phyloP scores from a whole-genome alignment of 2,888 invertebrate genomes.

The Agriopis marginaria region DNA sequence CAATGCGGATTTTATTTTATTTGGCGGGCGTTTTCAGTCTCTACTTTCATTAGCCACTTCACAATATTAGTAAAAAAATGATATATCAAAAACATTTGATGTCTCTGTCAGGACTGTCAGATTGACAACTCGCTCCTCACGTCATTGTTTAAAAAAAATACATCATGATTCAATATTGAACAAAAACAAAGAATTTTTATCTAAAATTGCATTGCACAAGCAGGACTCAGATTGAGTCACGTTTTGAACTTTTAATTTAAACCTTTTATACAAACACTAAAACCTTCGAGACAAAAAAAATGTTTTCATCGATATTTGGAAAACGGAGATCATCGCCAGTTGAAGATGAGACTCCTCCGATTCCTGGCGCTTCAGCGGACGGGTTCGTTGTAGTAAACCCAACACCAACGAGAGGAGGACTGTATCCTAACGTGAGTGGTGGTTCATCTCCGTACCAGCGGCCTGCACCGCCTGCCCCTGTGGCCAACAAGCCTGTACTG shows the following conservation, averaged over 20 bases:
- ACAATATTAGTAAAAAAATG: no score
- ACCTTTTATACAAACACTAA: background rate
- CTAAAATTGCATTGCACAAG: no score
- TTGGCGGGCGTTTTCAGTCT: no score
- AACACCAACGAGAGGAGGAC: slow-evolving; percentile 56
- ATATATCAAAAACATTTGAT: no score
- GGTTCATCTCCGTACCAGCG: slow-evolving; percentile 59
- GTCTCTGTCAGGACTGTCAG: no score
- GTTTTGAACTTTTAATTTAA: background rate
- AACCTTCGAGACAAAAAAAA: slow-evolving; percentile 49
- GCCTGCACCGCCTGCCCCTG: slow-evolving; percentile 70
- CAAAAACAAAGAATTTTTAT: background rate
- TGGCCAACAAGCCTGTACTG: slow-evolving; percentile 47
- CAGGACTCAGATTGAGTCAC: background rate
- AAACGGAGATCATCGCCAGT: slow-evolving; percentile 79
- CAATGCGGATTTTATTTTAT: no score
- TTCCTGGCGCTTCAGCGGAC: slow-evolving; percentile 74
- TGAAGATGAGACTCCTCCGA: slow-evolving; percentile 78
- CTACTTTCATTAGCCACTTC: no score
- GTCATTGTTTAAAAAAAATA: no score
- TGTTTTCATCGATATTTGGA: slow-evolving; percentile 82
- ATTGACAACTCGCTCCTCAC: no score
- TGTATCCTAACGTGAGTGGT: slow-evolving; percentile 72
- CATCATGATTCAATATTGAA: no score
- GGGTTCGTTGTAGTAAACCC: slow-evolving; percentile 76